Percentiles rank a stretch among this genome's conserved stretches.
These are phyloP conservation scores for Chymomyza procnemis DNA, from an alignment of 2,888 invertebrate genomes.

Conservation along the genomic window DNA sequence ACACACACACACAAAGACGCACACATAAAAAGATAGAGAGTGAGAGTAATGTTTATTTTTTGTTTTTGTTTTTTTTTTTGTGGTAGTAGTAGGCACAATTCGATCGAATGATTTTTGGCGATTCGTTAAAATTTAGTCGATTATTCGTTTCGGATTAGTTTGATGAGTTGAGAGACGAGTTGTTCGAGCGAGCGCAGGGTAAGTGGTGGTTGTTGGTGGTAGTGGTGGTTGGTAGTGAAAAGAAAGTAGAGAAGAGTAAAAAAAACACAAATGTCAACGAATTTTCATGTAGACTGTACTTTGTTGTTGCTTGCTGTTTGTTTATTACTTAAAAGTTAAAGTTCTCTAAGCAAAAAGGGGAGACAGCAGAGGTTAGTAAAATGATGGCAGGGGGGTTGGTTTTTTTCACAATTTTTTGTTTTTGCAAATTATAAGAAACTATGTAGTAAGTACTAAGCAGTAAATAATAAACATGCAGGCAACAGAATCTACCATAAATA, in stretches of 20 bases:
- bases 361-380: neutral
- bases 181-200: constrained; percentile 58
- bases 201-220: constrained; percentile 42
- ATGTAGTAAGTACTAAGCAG: neutral
- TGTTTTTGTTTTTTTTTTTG: neutral
- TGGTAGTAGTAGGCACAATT: constrained; percentile 41
- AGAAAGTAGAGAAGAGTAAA: constrained; percentile 61
- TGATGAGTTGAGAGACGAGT: constrained; percentile 38
- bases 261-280: constrained; percentile 61
- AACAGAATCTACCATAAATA: neutral
- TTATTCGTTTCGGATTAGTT: constrained; percentile 49
- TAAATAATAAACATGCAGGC: constrained; percentile 5
- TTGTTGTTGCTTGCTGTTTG: constrained; percentile 32
- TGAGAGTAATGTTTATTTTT: neutral
- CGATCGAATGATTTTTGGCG: constrained; percentile 48
- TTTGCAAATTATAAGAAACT: neutral
- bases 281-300: constrained; percentile 44
- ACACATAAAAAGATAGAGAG: constrained; percentile 19
- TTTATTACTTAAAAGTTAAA: constrained; percentile 28
- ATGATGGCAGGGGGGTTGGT: neutral
- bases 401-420: neutral
- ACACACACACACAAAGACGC: constrained; percentile 25
- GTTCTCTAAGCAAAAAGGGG: neutral
- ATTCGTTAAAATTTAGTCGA: constrained; percentile 46
- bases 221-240: constrained; percentile 45